Evolutionary conservation across 2,797 vertebrate genomes (phyloP), one percentile per base, ranked within the genome.

Genomic region (Pempheris klunzingeri): DNA sequence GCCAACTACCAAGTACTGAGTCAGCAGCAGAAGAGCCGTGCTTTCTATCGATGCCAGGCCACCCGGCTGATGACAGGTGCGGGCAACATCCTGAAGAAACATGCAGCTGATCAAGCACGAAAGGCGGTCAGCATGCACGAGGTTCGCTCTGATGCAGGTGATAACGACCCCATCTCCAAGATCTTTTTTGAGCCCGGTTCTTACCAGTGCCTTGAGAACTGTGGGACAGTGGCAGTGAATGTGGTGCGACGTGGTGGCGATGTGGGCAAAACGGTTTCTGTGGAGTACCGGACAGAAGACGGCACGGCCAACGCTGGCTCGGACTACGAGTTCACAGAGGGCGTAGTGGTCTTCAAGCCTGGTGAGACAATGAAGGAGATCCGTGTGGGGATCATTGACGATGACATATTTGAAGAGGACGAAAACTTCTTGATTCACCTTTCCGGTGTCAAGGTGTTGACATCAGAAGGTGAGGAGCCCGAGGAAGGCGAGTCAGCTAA

Each of bases 1-100:
- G 98, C 98, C 75, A 99, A 99, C 92, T 99, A 99, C 92, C 98
- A 99, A 81, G 97, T 99, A 43, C 93, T 99, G 83, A 99, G 98
- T 93, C 97, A 99, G 85, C 98, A 99, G 88, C 97, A 99, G 89
- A 99, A 99, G 90, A 99, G 98, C 85, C 94, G 98, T 1, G 98
- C 98, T 5, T 99, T 99, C 87, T 99, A 99, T 71, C 97, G 98
- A 11, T 99, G 99, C 93, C 98, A 99, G 89, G 98, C 98, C 55
- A 99, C 98, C 24, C 94, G 98, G 38, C 95, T 99, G 66, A 99
- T 99, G 98, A 99, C 97, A 0, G 98, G 98, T 2, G 98, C 98
- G 0, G 98, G 98, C 77, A 99, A 99, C 91, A 99, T 99, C 88
- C 87, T 99, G 86, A 99, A 99, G 92, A 97, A 98, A 69, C 98